Evolutionary conservation across 1,140 invertebrate genomes (phyloP), one percentile per base, ranked within the genome.

Genomic region (Berghia stephanieae): DNA sequence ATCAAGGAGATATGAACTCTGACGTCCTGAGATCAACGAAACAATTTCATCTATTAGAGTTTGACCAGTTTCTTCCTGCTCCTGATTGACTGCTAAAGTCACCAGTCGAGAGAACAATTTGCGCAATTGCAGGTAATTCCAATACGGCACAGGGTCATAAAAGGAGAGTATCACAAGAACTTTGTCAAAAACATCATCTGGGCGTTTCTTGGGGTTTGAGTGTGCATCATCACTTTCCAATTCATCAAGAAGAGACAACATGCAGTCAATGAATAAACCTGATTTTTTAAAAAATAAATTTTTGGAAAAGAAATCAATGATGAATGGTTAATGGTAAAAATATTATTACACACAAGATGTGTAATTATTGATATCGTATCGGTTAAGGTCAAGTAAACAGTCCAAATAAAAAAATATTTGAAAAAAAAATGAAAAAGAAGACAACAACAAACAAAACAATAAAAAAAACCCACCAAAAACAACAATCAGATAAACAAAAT

Each of bases 31-130:
- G n/a, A n/a, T n/a, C n/a, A n/a, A n/a, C n/a, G n/a, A n/a, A n/a
- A n/a, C n/a, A n/a, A n/a, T n/a, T n/a, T n/a, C n/a, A n/a, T n/a
- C n/a, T n/a, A n/a, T n/a, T n/a, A n/a, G n/a, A n/a, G n/a, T n/a
- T n/a, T n/a, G n/a, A n/a, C n/a, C n/a, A n/a, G n/a, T n/a, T n/a
- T n/a, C n/a, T n/a, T n/a, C n/a, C n/a, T n/a, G n/a, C 27, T 27
- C 36, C 27, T 57, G 52, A 44, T 21, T 66, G 24, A 73, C 13
- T 24, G 60, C 27, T 13, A 68, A 40, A n/a, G 84, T 80, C 21
- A 86, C 31, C 1, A 87, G 75, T 52, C 82, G 83, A 36, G 80
- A 60, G 63, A 86, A 81, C n/a, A 86, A 66, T 57, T 83, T 81
- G 18, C 83, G 75, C 27, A 87, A 63, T 27, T 82, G 79, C 18